A percentile compares a stretch with the other conserved stretches of the same genome.
Evolutionary conservation across 2,888 invertebrate genomes (phyloP).

Genomic region (Crocallis elinguaria): DNA sequence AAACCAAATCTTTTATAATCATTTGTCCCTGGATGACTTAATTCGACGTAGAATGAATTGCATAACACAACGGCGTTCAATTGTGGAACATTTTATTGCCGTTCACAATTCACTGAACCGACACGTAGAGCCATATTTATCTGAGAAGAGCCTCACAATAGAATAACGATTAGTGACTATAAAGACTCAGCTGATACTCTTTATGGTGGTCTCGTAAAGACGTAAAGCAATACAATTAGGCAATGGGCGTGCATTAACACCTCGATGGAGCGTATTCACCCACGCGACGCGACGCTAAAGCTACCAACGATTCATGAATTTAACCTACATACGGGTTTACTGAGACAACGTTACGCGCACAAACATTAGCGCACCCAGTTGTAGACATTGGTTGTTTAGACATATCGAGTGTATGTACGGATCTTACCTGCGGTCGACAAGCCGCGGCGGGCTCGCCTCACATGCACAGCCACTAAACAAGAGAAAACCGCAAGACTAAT

Average conservation of each 20-base stretch:
- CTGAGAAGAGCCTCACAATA: conserved; percentile 55
- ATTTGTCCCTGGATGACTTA: conserved; percentile 39
- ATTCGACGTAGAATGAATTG: conserved; percentile 44
- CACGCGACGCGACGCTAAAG: conserved; percentile 64
- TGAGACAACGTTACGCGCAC: conserved; percentile 40
- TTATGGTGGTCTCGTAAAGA: conserved; percentile 64
- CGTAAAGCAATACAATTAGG: conserved; percentile 81
- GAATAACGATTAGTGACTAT: conserved; percentile 74
- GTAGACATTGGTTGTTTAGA: conserved; percentile 56
- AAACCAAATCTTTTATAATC: conserved; percentile 21
- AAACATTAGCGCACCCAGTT: conserved; percentile 57
- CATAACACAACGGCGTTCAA: conserved; percentile 43
- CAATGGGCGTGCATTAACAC: conserved; percentile 81
- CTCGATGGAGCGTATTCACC: conserved; percentile 69
- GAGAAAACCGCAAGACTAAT: conserved; percentile 60
- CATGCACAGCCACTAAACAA: conserved; percentile 58
- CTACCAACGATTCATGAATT: conserved; percentile 58
- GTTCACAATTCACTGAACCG: conserved; percentile 45
- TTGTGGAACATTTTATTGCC: conserved; percentile 52
- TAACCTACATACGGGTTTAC: conserved; percentile 64
- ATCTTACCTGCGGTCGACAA: conserved; percentile 53
- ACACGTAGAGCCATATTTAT: conserved; percentile 55
- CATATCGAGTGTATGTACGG: conserved; percentile 49
- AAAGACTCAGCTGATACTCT: conserved; percentile 64
- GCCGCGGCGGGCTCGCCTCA: conserved; percentile 51